These are phyloP conservation scores for Trichogramma dendrolimi DNA, from an alignment of 2,888 invertebrate genomes.

Conservation along the genomic window DNA sequence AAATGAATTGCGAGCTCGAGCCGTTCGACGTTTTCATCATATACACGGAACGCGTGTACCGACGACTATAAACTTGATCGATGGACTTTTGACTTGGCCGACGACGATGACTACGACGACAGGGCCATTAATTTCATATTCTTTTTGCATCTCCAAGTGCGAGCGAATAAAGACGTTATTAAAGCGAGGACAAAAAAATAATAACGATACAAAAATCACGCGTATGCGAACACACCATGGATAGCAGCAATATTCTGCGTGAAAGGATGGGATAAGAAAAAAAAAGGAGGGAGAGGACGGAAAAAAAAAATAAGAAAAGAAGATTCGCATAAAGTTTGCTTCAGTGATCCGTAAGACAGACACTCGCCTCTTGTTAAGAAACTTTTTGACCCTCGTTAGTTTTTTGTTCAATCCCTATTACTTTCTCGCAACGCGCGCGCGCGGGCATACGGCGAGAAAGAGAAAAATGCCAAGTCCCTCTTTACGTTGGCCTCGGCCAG, in stretches of 20 bases:
- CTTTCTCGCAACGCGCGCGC: background rate
- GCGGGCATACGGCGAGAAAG: background rate
- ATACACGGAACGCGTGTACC: no score
- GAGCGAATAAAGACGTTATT: no score
- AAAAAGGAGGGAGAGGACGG: background rate
- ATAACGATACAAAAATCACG: background rate
- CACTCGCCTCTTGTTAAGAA: constrained; percentile 29
- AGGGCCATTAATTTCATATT: no score
- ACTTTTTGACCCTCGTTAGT: constrained; percentile 26
- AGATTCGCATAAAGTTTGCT: background rate
- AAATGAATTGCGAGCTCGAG: no score
- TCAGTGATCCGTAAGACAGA: constrained; percentile 11
- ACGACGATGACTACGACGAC: no score
- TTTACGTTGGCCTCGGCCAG: no score
- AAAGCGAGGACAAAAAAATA: constrained; percentile 6
- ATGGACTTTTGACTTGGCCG: no score
- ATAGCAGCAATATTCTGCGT: no score
- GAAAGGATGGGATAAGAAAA: no score
- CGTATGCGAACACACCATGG: background rate
- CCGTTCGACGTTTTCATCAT: no score
- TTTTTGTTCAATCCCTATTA: constrained; percentile 28
- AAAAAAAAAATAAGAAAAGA: constrained; percentile 3
- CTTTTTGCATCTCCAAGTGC: no score
- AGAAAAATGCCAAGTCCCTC: background rate
- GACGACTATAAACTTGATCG: no score